Base-by-base conservation (phyloP, 2,888 invertebrate genomes). In the Allacma fusca region DNA sequence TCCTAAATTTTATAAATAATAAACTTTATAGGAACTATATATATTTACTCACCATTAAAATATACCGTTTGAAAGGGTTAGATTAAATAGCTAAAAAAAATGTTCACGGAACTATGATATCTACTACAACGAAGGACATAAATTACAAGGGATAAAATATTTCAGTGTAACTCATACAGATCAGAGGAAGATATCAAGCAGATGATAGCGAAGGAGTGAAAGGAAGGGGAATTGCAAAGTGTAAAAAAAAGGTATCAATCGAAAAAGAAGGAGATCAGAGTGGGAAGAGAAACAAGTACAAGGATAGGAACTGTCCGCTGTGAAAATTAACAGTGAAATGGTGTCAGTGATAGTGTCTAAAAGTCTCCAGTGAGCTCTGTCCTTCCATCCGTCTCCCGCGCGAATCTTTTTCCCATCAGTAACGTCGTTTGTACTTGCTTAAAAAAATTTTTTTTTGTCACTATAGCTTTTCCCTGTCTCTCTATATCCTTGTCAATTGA, bases 341-440 rank as follows among this genome's bases (percentile, higher is more conserved):
- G 50, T 74, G 74, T 74, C 57, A 72, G 72, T 57, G 34, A 29
- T 75, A 71, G 43, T 71, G 59, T 59, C 65, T 65, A 19, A 28
- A 5, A 65, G 65, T 28, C 65, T 65, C 65, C n/a, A 28, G 65
- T 28, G 65, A 65, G 65, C 16, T 26, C 50, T 50, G 50, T 50
- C 50, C 19, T 50, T 50, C 65, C 65, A 24, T 65, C 65, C 65
- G 65, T 65, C 65, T 28, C 65, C 28, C 26, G 62, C 50, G 19
- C 50, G 50, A 50, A 50, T 50, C 50, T 50, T 50, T 50, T 50
- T n/a, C n/a, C 50, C 50, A 50, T 50, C 50, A 50, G 7, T 50
- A 50, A 12, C 50, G 19, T 50, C 50, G 9, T 50, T 50, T 50
- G 50, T 50, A 50, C 2, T n/a, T 13, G 21, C 24, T n/a, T n/a